phyloP scores from a whole-genome alignment of 2,797 vertebrate genomes.

The Macrochelys suwanniensis region DNA sequence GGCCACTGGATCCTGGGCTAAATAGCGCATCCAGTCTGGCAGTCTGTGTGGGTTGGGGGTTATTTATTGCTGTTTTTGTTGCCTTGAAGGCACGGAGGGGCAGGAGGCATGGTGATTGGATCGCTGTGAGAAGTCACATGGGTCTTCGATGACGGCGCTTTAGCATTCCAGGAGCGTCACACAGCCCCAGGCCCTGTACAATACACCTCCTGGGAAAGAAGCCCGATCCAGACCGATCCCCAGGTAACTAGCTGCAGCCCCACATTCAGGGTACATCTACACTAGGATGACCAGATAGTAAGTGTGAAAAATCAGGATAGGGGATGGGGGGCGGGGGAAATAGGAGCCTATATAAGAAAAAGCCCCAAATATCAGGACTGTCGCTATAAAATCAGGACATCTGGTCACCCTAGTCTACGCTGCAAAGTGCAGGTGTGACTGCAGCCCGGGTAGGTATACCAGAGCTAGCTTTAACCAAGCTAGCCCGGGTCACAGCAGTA shows the following conservation, averaged over 20 bases:
- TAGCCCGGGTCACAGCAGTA: no score
- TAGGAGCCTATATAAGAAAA: no score
- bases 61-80: not conserved
- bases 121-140: not conserved
- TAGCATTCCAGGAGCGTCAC: not conserved
- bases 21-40: not conserved
- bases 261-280: not conserved
- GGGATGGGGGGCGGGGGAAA: no score
- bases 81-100: not conserved
- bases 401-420: not conserved
- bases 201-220: not conserved
- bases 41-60: not conserved
- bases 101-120: not conserved
- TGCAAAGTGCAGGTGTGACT: not conserved
- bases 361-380: no score
- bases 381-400: no score
- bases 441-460: not conserved
- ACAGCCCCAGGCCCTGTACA: not conserved
- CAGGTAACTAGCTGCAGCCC: not conserved
- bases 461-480: no score
- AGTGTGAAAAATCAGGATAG: no score
- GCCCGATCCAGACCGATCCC: not conserved
- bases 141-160: not conserved
- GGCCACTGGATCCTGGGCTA: not conserved
- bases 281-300: no score